phyloP scores from a whole-genome alignment of 2,888 invertebrate genomes.

The Caenorhabditis doughertyi region DNA sequence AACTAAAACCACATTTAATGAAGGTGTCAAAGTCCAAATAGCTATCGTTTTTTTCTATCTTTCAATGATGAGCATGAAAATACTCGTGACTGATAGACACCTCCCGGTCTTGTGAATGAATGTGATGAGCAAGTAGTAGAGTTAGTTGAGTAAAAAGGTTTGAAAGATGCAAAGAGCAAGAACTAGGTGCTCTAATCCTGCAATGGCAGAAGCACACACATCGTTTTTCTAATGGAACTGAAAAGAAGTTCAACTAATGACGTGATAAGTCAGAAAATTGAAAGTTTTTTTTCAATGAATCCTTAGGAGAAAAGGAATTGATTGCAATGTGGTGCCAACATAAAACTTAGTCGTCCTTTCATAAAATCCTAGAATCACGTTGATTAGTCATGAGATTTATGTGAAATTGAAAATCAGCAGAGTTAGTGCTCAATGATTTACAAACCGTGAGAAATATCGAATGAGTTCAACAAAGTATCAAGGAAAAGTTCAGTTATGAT shows the following conservation, averaged over 20 bases:
- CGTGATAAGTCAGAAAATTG: constrained; percentile 36
- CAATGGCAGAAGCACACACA: neutral
- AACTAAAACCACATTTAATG: constrained; percentile 38
- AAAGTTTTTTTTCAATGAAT: constrained; percentile 33
- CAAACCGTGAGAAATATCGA: constrained; percentile 21
- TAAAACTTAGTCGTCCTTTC: neutral
- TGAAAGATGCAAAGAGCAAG: constrained; percentile 17
- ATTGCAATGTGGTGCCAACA: constrained; percentile 19
- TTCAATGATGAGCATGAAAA: constrained; percentile 5
- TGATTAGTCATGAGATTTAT: constrained; percentile 37
- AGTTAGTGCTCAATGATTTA: neutral
- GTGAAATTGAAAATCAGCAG: constrained; percentile 7
- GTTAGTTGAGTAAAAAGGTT: constrained; percentile 26
- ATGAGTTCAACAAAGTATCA: neutral
- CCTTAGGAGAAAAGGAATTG: constrained; percentile 11
- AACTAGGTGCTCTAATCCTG: constrained; percentile 15
- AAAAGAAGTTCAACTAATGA: constrained; percentile 32
- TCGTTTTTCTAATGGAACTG: constrained; percentile 27
- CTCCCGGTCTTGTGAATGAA: constrained; percentile 28
- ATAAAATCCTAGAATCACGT: constrained; percentile 38
- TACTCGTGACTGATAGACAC: constrained; percentile 39
- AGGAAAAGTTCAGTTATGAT: neutral
- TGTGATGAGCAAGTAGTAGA: constrained; percentile 19
- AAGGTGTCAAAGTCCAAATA: constrained; percentile 52
- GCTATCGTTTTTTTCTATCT: neutral